Percentiles rank a stretch among this genome's conserved stretches.
Evolutionary conservation across 2,888 invertebrate genomes (phyloP).

Genomic region (Petrolisthes manimaculis): DNA sequence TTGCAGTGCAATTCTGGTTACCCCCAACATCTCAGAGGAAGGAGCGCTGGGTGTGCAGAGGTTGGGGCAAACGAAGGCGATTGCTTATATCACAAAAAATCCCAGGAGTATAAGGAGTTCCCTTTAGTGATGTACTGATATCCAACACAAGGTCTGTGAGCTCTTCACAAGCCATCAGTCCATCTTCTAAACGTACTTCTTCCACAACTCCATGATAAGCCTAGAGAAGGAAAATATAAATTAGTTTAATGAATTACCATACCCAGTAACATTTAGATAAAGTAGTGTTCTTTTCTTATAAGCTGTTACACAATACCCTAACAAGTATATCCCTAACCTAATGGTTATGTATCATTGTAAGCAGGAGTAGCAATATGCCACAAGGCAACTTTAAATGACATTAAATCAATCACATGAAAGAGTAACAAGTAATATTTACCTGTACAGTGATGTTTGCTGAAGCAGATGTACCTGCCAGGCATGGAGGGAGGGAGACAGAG

Average conservation of each 20-base stretch:
- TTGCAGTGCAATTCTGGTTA: neutral
- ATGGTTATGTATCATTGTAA: too few species aligned
- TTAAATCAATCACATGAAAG: too few species aligned
- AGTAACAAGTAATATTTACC: slow-evolving; percentile 7
- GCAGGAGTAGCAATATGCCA: too few species aligned
- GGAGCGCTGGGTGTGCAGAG: slow-evolving; percentile 38
- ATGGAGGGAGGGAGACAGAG: slow-evolving; percentile 38
- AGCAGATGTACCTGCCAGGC: slow-evolving; percentile 22
- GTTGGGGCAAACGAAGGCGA: slow-evolving; percentile 38
- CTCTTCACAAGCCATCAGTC: slow-evolving; percentile 18
- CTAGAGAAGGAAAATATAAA: slow-evolving; percentile 12
- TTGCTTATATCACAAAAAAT: slow-evolving; percentile 38
- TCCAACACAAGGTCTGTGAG: slow-evolving; percentile 42
- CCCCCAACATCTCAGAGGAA: slow-evolving; percentile 17
- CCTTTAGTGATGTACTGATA: slow-evolving; percentile 39
- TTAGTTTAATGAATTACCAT: too few species aligned
- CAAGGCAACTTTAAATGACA: too few species aligned
- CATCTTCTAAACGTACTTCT: slow-evolving; percentile 29
- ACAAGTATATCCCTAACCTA: neutral
- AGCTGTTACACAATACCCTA: too few species aligned
- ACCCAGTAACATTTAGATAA: too few species aligned
- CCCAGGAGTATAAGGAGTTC: slow-evolving; percentile 23
- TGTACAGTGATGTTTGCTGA: slow-evolving; percentile 42
- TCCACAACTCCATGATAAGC: slow-evolving; percentile 52
- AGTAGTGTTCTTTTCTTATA: too few species aligned